Percentiles rank a stretch among this genome's conserved stretches.
Evolutionary conservation across 2,797 vertebrate species (phyloP).

Genomic region (Bradypus variegatus): DNA sequence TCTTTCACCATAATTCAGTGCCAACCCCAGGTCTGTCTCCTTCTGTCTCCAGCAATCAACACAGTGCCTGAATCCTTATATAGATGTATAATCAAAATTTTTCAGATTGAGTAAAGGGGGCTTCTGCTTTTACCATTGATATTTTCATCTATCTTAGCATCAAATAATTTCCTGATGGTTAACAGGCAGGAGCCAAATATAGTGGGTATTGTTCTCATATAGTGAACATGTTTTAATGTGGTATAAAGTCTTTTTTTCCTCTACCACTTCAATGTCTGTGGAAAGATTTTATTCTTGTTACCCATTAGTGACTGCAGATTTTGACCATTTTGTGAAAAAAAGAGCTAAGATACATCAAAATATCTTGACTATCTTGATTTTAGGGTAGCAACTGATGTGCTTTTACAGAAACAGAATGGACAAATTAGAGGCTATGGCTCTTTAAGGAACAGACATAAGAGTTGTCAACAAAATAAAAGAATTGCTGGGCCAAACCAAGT

Average conservation of each 20-base stretch:
- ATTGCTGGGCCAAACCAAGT: not conserved
- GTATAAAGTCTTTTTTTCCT: not conserved
- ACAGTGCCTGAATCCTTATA: not conserved
- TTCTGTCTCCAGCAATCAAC: rapidly evolving
- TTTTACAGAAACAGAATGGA: not conserved
- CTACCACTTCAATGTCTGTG: not conserved
- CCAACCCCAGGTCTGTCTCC: not conserved
- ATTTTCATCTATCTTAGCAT: not conserved
- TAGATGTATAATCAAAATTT: not conserved
- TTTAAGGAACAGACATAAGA: not conserved
- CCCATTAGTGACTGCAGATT: not conserved
- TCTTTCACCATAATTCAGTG: not conserved
- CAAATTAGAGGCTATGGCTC: not conserved
- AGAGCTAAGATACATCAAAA: not conserved
- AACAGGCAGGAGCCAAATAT: not conserved
- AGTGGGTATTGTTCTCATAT: not conserved
- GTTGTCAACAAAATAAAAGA: not conserved
- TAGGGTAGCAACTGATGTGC: not conserved
- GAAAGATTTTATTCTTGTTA: not conserved
- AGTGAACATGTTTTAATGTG: not conserved
- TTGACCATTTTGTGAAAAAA: not conserved
- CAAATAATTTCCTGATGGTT: not conserved
- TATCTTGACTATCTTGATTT: not conserved
- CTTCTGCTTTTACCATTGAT: not conserved
- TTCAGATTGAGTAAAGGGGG: not conserved